These are phyloP conservation scores for Eupristina koningsbergeri DNA, from an alignment of 1,140 invertebrate species.

Conservation along the genomic window DNA sequence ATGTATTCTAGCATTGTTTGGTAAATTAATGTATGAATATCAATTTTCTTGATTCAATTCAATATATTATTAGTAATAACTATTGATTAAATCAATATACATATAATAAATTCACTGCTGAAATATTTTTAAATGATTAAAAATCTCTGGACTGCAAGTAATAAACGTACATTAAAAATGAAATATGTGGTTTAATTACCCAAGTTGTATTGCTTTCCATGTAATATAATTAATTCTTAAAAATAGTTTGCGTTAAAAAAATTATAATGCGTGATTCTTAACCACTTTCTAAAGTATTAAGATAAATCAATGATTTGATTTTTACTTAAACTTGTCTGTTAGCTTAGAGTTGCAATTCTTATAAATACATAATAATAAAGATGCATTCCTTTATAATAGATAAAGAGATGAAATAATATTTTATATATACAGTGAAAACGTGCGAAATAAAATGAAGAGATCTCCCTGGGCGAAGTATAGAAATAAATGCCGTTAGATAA, in stretches of 20 bases:
- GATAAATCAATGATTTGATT: neutral
- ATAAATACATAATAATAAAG: neutral
- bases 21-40: too few relatives aligned
- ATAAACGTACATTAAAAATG: neutral
- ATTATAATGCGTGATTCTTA: neutral
- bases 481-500: neutral
- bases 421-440: neutral
- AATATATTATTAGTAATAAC: neutral
- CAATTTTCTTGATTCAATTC: too few relatives aligned
- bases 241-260: neutral
- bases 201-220: neutral
- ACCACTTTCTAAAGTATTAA: neutral
- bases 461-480: neutral
- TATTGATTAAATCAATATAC: neutral
- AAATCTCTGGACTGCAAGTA: neutral
- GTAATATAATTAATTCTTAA: constrained; percentile 3
- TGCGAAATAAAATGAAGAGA: neutral
- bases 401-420: neutral
- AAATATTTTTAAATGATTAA: neutral
- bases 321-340: neutral
- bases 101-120: neutral
- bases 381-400: neutral
- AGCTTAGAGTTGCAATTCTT: neutral
- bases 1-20: too few relatives aligned
- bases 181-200: neutral